Conservation (phyloP, 2,888 invertebrate genomes). For the Drosophila pseudotakahashii region DNA sequence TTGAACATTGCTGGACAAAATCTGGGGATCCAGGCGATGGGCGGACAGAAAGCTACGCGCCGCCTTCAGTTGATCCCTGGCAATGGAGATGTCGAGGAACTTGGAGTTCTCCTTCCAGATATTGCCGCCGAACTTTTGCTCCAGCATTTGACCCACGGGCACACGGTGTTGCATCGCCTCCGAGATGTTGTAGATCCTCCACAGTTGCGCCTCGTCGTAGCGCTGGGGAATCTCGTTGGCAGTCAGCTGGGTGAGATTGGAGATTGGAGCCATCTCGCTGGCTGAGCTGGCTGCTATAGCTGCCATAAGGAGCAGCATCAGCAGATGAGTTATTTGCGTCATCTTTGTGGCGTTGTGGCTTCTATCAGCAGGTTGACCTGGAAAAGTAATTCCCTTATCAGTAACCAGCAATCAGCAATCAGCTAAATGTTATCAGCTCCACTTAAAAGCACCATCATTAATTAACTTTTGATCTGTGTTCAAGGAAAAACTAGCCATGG, state of each 20-base stretch:
- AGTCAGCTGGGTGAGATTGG: slow-evolving; percentile 46
- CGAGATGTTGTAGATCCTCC: slow-evolving; percentile 82
- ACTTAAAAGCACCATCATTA: neutral
- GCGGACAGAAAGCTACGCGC: slow-evolving; percentile 87
- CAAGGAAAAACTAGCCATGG: neutral
- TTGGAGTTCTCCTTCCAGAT: slow-evolving; percentile 83
- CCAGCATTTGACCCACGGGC: slow-evolving; percentile 72
- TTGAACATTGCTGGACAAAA: slow-evolving; percentile 91
- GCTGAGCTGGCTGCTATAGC: neutral
- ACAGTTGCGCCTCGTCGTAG: slow-evolving; percentile 80
- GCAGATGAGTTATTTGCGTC: neutral
- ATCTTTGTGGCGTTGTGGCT: neutral
- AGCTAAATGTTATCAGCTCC: slow-evolving; percentile 6
- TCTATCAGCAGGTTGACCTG: slow-evolving; percentile 21
- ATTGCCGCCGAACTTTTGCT: slow-evolving; percentile 80
- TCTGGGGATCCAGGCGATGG: slow-evolving; percentile 87
- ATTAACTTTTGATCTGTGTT: neutral
- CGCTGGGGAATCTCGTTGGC: slow-evolving; percentile 76
- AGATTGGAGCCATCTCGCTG: neutral
- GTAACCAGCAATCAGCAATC: neutral
- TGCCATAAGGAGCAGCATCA: slow-evolving; percentile 17
- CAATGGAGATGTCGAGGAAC: slow-evolving; percentile 89
- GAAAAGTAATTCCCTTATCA: slow-evolving; percentile 7
- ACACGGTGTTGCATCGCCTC: slow-evolving; percentile 60
- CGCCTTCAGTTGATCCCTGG: slow-evolving; percentile 86